phyloP scores from a whole-genome alignment of 2,113 vertebrate genomes.

The Spizaetus ornatus region DNA sequence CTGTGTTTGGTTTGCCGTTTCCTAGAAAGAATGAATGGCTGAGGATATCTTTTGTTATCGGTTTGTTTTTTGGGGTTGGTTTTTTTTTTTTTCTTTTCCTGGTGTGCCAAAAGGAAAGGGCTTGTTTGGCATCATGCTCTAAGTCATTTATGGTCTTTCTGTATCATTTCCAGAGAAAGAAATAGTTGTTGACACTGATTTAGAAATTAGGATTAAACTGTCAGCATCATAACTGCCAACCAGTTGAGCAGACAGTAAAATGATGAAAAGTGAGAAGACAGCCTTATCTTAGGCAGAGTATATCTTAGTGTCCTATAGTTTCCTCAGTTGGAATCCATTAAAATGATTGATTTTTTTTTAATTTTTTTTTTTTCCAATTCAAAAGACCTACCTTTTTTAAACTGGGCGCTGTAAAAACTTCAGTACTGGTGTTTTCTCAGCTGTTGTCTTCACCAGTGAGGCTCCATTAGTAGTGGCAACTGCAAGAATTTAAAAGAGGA shows the following conservation, averaged over 20 bases:
- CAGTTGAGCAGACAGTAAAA: slow-evolving; percentile 41
- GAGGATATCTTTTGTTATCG: not conserved
- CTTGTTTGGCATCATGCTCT: not conserved
- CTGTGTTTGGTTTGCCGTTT: not conserved
- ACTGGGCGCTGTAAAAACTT: not conserved
- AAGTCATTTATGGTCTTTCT: not conserved
- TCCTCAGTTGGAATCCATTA: not conserved
- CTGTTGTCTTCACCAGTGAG: not conserved
- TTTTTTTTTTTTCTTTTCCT: not conserved
- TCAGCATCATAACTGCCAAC: slow-evolving; percentile 23
- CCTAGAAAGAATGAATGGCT: not conserved
- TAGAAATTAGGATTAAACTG: slow-evolving; percentile 62
- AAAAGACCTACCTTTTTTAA: not conserved
- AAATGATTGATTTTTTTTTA: not conserved
- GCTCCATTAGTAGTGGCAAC: not conserved
- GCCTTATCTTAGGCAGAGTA: not conserved
- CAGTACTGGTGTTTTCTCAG: not conserved
- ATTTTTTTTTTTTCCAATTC: not conserved
- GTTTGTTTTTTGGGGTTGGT: not conserved
- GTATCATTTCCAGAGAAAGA: slow-evolving; percentile 52
- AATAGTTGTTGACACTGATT: slow-evolving; percentile 45
- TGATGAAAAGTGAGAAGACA: slow-evolving; percentile 46
- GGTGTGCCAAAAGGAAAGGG: not conserved
- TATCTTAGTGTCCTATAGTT: not conserved
- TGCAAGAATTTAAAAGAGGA: not conserved